A percentile compares a stretch with the other conserved stretches of the same genome.
Evolutionary conservation across 2,113 vertebrate species (phyloP).

Genomic region (Mus spicilegus): DNA sequence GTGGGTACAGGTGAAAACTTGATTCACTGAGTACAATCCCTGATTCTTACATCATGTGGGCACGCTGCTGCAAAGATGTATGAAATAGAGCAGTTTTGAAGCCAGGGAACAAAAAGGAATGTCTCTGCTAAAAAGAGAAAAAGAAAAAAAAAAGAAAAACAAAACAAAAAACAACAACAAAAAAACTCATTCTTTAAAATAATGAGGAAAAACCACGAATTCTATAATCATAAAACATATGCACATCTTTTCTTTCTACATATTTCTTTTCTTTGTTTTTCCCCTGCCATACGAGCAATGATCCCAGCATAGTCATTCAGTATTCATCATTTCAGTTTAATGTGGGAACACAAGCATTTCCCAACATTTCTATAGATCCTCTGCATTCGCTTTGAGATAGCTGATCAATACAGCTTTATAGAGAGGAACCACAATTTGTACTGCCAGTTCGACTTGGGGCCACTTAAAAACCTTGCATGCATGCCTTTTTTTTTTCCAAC

Average conservation of each 20-base stretch:
- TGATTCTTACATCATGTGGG: background rate
- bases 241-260: background rate
- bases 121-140: background rate
- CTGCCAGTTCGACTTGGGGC: background rate
- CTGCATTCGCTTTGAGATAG: background rate
- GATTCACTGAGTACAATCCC: background rate
- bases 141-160: too few relatives aligned
- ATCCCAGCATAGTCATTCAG: background rate
- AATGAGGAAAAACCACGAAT: background rate
- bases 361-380: background rate
- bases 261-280: background rate
- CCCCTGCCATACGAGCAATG: conserved; percentile 1
- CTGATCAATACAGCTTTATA: background rate
- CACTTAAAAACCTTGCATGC: background rate
- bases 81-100: background rate
- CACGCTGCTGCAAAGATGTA: background rate
- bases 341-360: background rate
- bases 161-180: too few relatives aligned
- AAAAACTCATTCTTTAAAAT: background rate
- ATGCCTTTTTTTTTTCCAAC: background rate
- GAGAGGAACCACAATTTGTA: background rate
- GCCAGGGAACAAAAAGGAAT: background rate
- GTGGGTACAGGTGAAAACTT: background rate
- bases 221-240: background rate
- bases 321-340: conserved; percentile 43